phyloP scores from a whole-genome alignment of 1,140 invertebrate genomes.

The Aphelenchoides besseyi region DNA sequence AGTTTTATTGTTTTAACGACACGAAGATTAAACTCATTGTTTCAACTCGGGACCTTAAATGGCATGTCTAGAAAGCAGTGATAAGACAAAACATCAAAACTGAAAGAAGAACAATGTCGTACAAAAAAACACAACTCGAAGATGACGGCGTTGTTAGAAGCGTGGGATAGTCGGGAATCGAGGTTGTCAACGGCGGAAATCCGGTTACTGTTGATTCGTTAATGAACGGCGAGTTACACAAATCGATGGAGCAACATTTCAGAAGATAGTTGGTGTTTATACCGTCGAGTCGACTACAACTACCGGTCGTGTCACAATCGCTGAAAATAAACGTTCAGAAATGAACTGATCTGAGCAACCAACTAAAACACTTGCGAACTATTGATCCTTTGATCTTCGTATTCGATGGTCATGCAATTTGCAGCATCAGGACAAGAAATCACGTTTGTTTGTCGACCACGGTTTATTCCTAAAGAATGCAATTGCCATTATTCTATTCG shows the following conservation, averaged over 20 bases:
- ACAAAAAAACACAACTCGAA: not conserved
- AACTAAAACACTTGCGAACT: not conserved
- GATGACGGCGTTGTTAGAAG: not conserved
- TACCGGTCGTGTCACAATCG: not conserved
- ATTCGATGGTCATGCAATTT: not conserved
- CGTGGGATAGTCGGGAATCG: not conserved
- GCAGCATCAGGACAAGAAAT: not conserved
- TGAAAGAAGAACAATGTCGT: not conserved
- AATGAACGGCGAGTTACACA: not conserved
- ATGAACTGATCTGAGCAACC: not conserved
- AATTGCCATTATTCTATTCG: not conserved
- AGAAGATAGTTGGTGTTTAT: not conserved
- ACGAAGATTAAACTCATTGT: not conserved
- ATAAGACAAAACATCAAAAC: not conserved
- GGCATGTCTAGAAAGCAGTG: not conserved
- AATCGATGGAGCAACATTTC: not conserved
- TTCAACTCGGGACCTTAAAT: too few relatives aligned
- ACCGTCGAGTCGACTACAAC: not conserved
- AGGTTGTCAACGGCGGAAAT: too few relatives aligned
- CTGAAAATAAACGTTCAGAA: not conserved
- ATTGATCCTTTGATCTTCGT: not conserved
- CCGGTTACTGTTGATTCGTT: too few relatives aligned
- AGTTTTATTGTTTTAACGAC: not conserved
- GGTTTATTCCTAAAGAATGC: not conserved
- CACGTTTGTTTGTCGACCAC: not conserved